These are phyloP conservation scores for Leptinotarsa defecta DNA, from an alignment of 1,140 invertebrate species.

Conservation along the genomic window DNA sequence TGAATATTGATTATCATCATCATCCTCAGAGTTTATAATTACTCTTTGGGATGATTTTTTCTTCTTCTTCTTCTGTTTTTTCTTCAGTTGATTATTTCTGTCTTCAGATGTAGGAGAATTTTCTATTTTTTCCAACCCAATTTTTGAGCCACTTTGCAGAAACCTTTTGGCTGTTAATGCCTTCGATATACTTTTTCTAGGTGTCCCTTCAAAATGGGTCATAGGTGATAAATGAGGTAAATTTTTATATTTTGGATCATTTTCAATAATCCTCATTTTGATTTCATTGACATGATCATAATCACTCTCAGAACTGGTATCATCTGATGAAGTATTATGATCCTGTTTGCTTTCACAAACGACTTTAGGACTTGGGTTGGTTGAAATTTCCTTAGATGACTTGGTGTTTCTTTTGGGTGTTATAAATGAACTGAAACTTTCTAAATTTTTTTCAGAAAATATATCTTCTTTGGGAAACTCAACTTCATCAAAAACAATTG, in stretches of 20 bases:
- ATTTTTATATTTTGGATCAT: conserved; percentile 31
- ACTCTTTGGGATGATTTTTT: background rate
- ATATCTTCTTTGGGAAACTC: conserved; percentile 49
- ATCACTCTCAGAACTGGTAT: conserved; percentile 48
- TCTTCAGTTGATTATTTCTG: conserved; percentile 14
- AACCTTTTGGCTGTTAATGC: conserved; percentile 16
- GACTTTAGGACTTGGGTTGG: background rate
- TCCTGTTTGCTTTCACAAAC: background rate
- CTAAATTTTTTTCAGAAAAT: conserved; percentile 43
- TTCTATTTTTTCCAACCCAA: background rate
- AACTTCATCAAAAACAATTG: conserved; percentile 45
- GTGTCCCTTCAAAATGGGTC: background rate
- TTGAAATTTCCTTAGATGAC: conserved; percentile 19
- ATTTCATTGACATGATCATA: conserved; percentile 30
- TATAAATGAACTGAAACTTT: conserved; percentile 46
- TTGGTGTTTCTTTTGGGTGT: conserved; percentile 35
- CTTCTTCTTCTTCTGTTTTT: conserved; percentile 31
- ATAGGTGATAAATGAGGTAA: conserved; percentile 46
- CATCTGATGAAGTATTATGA: conserved; percentile 26
- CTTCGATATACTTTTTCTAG: conserved; percentile 8
- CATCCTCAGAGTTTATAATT: background rate
- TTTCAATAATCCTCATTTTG: background rate
- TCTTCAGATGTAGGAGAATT: background rate
- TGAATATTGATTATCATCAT: conserved; percentile 14
- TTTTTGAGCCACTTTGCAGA: conserved; percentile 6